A percentile compares a stretch with the other conserved stretches of the same genome.
These are phyloP conservation scores for Pitta sordida DNA, from an alignment of 2,113 vertebrate species.

Conservation along the genomic window DNA sequence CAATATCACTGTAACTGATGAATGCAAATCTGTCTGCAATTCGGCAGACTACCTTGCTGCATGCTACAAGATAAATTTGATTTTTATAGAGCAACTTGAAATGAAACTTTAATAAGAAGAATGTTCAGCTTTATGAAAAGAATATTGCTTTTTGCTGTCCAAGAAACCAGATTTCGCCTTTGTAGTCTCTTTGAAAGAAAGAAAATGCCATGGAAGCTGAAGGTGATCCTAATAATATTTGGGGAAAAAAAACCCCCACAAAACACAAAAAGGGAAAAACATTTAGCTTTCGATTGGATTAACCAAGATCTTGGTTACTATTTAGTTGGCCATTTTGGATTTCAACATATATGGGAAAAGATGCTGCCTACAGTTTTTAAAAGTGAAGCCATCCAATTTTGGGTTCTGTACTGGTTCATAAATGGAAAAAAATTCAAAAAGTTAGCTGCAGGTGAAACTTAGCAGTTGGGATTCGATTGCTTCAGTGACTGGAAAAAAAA, in stretches of 20 bases:
- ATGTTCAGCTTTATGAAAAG: not conserved
- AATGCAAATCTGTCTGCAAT: not conserved
- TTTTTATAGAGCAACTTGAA: not conserved
- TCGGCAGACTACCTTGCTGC: not conserved
- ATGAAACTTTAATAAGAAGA: not conserved
- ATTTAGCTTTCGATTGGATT: not conserved
- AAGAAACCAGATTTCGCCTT: not conserved
- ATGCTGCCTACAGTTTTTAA: not conserved
- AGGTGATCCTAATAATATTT: not conserved
- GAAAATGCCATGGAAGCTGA: not conserved
- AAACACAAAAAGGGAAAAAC: not conserved
- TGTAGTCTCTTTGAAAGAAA: not conserved
- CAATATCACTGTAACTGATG: not conserved
- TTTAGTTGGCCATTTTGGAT: not conserved
- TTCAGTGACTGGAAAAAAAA: not conserved
- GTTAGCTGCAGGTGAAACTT: not conserved
- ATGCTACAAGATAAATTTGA: not conserved
- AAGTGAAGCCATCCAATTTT: not conserved
- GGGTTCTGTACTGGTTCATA: not conserved
- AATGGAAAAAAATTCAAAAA: not conserved
- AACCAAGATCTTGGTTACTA: not conserved
- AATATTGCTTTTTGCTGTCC: not conserved
- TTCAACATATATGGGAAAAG: not conserved
- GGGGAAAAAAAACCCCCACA: not conserved
- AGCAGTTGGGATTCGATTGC: not conserved